Evolutionary conservation across 2,113 vertebrate species (phyloP).

Genomic region (Cynopterus brachyotis): DNA sequence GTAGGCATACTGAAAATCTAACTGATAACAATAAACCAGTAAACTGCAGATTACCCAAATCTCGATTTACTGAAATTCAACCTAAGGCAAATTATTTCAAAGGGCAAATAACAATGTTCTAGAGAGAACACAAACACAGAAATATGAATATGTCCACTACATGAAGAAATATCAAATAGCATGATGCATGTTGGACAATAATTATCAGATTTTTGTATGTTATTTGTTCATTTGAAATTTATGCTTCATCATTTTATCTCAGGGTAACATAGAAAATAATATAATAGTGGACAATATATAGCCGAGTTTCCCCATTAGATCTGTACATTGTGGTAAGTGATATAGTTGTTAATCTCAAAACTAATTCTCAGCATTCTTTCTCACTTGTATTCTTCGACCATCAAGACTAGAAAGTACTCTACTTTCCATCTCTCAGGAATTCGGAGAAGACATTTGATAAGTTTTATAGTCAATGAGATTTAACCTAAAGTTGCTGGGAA

Average conservation of each 20-base stretch:
- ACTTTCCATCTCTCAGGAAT: background rate
- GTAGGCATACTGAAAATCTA: background rate
- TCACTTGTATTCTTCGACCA: background rate
- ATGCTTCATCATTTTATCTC: background rate
- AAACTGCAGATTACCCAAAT: background rate
- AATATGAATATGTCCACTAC: background rate
- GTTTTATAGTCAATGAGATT: background rate
- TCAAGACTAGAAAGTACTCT: background rate
- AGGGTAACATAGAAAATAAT: background rate
- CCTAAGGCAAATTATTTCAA: background rate
- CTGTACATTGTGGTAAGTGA: background rate
- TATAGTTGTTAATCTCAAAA: background rate
- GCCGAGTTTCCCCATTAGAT: background rate
- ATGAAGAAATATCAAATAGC: background rate
- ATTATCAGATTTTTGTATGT: background rate
- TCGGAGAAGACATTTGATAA: background rate
- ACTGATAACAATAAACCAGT: background rate
- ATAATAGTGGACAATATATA: background rate
- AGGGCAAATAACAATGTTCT: background rate
- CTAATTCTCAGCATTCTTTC: background rate
- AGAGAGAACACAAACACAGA: background rate
- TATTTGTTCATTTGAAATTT: background rate
- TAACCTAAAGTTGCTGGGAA: background rate
- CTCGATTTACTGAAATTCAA: background rate
- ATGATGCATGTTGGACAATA: background rate